Evolutionary conservation across 2,113 vertebrate genomes (phyloP).

Genomic region (Engystomops pustulosus): DNA sequence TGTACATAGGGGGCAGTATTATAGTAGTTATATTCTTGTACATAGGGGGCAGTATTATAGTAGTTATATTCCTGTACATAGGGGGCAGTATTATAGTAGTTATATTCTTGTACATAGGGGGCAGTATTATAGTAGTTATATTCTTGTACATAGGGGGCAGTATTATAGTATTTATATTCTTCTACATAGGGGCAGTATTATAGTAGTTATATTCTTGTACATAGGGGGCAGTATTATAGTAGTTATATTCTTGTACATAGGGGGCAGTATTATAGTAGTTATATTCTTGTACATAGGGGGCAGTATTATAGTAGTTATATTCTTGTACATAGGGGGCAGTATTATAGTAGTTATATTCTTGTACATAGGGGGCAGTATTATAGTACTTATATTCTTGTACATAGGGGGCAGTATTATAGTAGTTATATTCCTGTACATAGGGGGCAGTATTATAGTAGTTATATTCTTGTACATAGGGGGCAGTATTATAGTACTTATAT

Average conservation of each 20-base stretch:
- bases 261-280: conserved; percentile 3
- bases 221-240: conserved; percentile 4
- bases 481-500: background rate
- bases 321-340: conserved; percentile 18
- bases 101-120: conserved; percentile 11
- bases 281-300: conserved; percentile 21
- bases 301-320: conserved; percentile 24
- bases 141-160: background rate
- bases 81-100: background rate
- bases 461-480: background rate
- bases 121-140: conserved; percentile 16
- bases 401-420: conserved; percentile 6
- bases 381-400: conserved; percentile 14
- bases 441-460: background rate
- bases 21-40: conserved; percentile 10
- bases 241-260: conserved; percentile 10
- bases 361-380: conserved; percentile 3
- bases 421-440: background rate
- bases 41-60: background rate
- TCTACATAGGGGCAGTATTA: background rate
- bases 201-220: conserved; percentile 21
- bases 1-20: background rate
- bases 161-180: conserved; percentile 14
- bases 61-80: background rate
- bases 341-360: conserved; percentile 22